phyloP scores from a whole-genome alignment of 2,797 vertebrate species.

The Aldrovandia affinis region DNA sequence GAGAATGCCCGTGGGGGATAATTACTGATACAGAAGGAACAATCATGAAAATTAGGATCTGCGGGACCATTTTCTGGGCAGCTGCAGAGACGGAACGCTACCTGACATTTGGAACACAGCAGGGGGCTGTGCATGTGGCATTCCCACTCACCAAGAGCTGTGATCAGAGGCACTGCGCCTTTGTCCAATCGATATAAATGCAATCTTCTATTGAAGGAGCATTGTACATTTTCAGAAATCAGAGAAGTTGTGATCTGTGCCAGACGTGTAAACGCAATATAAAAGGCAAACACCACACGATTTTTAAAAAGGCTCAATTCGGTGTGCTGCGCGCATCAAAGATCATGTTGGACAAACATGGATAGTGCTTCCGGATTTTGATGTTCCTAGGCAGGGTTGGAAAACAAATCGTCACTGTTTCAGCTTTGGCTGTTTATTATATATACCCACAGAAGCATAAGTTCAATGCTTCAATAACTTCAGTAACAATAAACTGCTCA shows the following conservation, averaged over 20 bases:
- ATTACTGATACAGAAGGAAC: background rate
- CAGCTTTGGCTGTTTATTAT: background rate
- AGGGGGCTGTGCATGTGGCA: too few species aligned
- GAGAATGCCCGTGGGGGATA: constrained; percentile 5
- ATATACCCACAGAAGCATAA: background rate
- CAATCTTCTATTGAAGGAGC: background rate
- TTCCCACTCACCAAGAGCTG: too few species aligned
- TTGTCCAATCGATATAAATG: background rate
- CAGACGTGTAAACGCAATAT: background rate
- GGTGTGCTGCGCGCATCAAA: too few species aligned
- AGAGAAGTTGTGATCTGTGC: background rate
- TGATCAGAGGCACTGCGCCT: background rate
- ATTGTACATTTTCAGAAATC: background rate
- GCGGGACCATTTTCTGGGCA: constrained; percentile 4
- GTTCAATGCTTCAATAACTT: too few species aligned
- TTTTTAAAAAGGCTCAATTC: too few species aligned
- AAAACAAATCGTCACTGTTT: background rate
- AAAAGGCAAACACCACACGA: too few species aligned
- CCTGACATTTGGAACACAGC: constrained; percentile 25
- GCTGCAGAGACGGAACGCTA: background rate
- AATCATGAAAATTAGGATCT: background rate
- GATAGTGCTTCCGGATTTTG: background rate
- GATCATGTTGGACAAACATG: background rate
- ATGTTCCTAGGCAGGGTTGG: background rate
- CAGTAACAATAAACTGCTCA: too few species aligned